phyloP scores from a whole-genome alignment of 1,140 invertebrate species.

The Aphidius ervi region DNA sequence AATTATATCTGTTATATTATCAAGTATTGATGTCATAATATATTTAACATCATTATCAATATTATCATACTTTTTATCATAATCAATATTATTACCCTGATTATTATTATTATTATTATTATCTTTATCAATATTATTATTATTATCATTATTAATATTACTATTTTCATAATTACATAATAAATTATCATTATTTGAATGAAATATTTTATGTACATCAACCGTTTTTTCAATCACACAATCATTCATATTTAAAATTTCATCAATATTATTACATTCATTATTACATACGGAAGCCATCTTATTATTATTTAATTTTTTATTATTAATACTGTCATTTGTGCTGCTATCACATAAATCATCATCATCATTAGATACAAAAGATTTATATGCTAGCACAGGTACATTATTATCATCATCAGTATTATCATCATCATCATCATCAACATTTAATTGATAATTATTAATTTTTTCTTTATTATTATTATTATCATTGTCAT shows the following conservation, averaged over 20 bases:
- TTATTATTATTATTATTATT: conserved; percentile 4
- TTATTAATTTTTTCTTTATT: conserved; percentile 1
- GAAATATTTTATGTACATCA: conserved; percentile 19
- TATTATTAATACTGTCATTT: conserved; percentile 41
- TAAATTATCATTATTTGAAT: conserved; percentile 2
- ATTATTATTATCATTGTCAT: conserved; percentile 5
- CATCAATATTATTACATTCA: conserved; percentile 30
- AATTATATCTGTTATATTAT: neutral
- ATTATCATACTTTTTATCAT: neutral
- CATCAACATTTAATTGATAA: conserved; percentile 4
- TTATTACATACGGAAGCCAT: conserved; percentile 22
- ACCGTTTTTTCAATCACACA: conserved; percentile 18
- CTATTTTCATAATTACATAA: neutral
- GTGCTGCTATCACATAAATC: conserved; percentile 33
- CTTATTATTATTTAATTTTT: conserved; percentile 31
- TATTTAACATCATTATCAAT: neutral
- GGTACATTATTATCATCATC: conserved; percentile 5
- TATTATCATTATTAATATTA: neutral
- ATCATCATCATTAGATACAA: neutral
- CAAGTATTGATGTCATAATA: neutral
- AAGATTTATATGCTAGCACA: conserved; percentile 10
- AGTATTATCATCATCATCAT: conserved; percentile 1
- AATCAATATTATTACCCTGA: neutral
- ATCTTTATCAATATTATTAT: neutral
- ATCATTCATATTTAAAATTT: conserved; percentile 22